These are phyloP conservation scores for Styela clava DNA, from an alignment of 23 tunicate species.

Conservation along the genomic window DNA sequence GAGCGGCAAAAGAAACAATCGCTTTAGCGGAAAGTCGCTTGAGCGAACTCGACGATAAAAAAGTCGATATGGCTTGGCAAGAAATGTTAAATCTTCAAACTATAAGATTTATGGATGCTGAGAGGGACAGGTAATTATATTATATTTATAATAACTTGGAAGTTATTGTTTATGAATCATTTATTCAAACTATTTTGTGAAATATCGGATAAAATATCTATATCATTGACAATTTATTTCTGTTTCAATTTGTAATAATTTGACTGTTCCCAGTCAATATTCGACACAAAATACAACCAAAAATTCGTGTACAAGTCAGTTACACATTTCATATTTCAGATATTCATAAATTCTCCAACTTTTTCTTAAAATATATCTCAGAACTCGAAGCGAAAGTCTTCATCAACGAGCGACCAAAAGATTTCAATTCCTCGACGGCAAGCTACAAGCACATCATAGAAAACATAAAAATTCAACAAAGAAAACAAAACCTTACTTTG, in stretches of 20 bases:
- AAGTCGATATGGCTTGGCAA: constrained; percentile 90
- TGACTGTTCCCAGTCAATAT: no score
- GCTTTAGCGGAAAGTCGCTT: constrained; percentile 64
- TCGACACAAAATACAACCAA: no score
- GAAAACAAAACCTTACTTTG: constrained; percentile 59
- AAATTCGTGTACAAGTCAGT: no score
- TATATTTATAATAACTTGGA: neutral
- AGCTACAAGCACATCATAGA: constrained; percentile 30
- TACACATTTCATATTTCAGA: no score
- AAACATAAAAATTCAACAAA: constrained; percentile 63
- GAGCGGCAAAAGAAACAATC: constrained; percentile 94
- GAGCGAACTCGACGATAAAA: constrained; percentile 38
- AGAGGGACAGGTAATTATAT: constrained; percentile 66
- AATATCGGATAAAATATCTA: no score
- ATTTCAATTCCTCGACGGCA: constrained; percentile 48
- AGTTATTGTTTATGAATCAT: neutral
- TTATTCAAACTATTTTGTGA: no score
- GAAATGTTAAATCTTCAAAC: constrained; percentile 79
- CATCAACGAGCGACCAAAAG: constrained; percentile 71
- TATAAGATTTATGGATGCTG: constrained; percentile 73
- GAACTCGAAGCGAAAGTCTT: constrained; percentile 59
- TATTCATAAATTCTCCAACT: no score
- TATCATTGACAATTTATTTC: no score
- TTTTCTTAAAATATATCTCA: no score
- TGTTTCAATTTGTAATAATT: no score